phyloP scores from a whole-genome alignment of 2,113 vertebrate species.

The Jacana jacana region DNA sequence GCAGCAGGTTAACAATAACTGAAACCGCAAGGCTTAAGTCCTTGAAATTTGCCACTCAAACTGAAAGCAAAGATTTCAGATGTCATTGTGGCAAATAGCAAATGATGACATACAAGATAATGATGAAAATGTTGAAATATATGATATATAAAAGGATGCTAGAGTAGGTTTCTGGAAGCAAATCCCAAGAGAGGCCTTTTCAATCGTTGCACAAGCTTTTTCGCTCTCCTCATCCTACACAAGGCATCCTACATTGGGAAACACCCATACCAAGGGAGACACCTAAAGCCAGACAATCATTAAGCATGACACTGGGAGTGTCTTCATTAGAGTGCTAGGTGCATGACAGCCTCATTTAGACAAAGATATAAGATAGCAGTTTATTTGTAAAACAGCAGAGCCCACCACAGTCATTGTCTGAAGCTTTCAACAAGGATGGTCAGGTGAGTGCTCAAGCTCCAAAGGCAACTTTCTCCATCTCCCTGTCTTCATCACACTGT shows the following conservation, averaged over 20 bases:
- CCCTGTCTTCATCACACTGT: background rate
- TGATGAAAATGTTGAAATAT: background rate
- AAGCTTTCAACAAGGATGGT: background rate
- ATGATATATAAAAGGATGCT: background rate
- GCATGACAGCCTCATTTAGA: background rate
- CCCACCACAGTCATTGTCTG: background rate
- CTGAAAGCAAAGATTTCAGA: background rate
- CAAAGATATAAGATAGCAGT: conserved; percentile 18
- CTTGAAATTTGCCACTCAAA: background rate
- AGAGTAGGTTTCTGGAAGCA: background rate
- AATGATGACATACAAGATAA: background rate
- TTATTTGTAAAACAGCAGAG: background rate
- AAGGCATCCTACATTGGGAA: conserved; percentile 16
- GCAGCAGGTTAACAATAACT: background rate
- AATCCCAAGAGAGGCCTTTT: background rate
- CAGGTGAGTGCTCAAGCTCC: background rate
- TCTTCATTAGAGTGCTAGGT: conserved; percentile 10
- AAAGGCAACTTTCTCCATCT: background rate
- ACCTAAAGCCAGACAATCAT: conserved; percentile 57
- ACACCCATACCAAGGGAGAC: conserved; percentile 37
- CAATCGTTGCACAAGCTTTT: background rate
- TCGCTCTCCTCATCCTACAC: conserved; percentile 23
- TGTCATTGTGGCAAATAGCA: background rate
- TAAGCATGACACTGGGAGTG: conserved; percentile 31
- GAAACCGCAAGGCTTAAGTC: background rate